Base-by-base conservation (phyloP, 2,797 vertebrate species). In the Octomys mimax region DNA sequence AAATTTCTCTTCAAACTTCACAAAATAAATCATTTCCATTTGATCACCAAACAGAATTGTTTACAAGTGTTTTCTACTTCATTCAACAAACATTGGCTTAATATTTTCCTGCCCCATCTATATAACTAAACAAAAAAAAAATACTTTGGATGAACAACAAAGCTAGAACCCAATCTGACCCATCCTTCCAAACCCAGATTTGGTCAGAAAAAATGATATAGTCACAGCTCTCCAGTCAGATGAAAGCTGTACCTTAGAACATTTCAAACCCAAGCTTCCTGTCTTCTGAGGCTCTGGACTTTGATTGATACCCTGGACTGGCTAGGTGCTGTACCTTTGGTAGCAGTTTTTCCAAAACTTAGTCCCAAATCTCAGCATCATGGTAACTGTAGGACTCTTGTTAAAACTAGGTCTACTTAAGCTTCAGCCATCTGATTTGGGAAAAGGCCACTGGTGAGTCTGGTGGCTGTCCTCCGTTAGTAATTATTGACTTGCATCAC, bases 101-200 rank as follows among this genome's bases (percentile, higher is more conserved):
- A 52, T 64, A 87, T 94, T 96, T 89, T 94, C 66, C 49, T 31
- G 86, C 68, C 80, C 36, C 39, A 39, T 54, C 68, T 59, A 78
- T 87, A 39, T 77, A 83, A 83, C 49, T 80, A 93, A 91, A 91
- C 79, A 89, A 77, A 92, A 89, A 77, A 92, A 96, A 92, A 95
- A 70, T 83, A 89, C 87, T 89, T 94, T 96, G 89, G 91, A 96
- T 68, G 33, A 80, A 94, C 93, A 97, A 97, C 94, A 97, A 96
- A 97, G 89, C 80, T 33, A 19, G 81, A 70, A 31, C 14, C 10
- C 36, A 90, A 61, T 33, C 28, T 2, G 11, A 79, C 24, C 52
- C 83, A 80, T 87, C 89, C 83, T 95, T 97, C 90, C 71, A 87
- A 96, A 89, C 33, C 14, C 13, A 92, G 88, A 18, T 88, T 89